Evolutionary conservation across 2,888 invertebrate species (phyloP).

Genomic region (Pristionchus fissidentatus): DNA sequence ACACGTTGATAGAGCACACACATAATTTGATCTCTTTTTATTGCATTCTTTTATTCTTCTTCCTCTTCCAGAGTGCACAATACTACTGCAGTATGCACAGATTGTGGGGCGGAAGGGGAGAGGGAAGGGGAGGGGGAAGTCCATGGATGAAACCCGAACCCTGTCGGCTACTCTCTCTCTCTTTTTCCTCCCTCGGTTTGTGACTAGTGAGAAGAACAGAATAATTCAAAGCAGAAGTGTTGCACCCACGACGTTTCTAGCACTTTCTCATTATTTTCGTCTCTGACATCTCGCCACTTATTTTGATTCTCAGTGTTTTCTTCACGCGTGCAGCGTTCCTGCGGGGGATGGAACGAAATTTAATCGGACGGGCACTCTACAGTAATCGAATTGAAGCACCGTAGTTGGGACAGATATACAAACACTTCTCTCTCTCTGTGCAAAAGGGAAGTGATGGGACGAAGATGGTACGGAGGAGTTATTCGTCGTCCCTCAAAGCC

Average conservation of each 20-base stretch:
- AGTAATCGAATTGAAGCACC: not conserved
- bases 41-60: no score
- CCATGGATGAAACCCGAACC: constrained; percentile 16
- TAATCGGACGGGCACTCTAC: not conserved
- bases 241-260: constrained; percentile 10
- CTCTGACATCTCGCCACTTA: no score
- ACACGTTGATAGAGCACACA: no score
- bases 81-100: constrained; percentile 25
- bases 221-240: constrained; percentile 27
- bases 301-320: no score
- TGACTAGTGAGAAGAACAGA: not conserved
- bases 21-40: no score
- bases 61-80: not conserved
- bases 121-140: constrained; percentile 21
- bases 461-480: no score
- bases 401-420: no score
- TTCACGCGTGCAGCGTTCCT: not conserved
- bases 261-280: no score
- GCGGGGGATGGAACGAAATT: not conserved
- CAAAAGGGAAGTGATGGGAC: no score
- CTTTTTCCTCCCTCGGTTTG: not conserved
- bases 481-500: no score
- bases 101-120: not conserved
- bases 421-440: no score
- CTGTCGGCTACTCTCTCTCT: not conserved